Evolutionary conservation across 1,140 invertebrate genomes (phyloP).

Genomic region (Zeugodacus cucurbitae): DNA sequence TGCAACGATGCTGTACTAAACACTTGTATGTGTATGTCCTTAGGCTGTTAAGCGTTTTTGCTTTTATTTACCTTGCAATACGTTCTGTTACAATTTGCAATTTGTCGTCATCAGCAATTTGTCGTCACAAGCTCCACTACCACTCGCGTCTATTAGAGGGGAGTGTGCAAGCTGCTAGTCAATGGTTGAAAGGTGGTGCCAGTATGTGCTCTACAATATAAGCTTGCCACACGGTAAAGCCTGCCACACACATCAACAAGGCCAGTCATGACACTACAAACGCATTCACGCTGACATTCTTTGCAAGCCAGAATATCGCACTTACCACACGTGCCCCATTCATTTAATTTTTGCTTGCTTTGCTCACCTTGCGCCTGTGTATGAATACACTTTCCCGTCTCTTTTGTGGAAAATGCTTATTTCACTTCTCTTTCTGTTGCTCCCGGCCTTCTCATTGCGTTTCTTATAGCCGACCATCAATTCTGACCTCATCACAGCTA

Average conservation of each 20-base stretch:
- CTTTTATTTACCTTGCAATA: slow-evolving; percentile 15
- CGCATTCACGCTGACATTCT: not conserved
- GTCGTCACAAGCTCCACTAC: not conserved
- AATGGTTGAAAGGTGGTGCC: not conserved
- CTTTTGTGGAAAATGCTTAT: not conserved
- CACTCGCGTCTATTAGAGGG: not conserved
- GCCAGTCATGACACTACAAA: not conserved
- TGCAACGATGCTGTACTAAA: not conserved
- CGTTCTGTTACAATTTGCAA: not conserved
- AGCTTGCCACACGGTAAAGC: not conserved
- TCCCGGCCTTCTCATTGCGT: not conserved
- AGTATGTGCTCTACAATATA: not conserved
- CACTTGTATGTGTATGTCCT: not conserved
- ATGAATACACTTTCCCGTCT: not conserved
- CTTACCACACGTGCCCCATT: not conserved
- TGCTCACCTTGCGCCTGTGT: not conserved
- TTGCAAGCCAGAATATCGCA: not conserved
- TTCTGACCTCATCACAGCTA: not conserved
- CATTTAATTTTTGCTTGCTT: not conserved
- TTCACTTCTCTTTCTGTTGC: no score
- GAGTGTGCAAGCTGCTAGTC: not conserved
- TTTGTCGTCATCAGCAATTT: not conserved
- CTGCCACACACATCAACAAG: not conserved
- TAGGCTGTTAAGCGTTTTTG: not conserved
- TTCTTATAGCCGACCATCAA: not conserved